Evolutionary conservation across 2,888 invertebrate species (phyloP).

Genomic region (Crossocerus cetratus): DNA sequence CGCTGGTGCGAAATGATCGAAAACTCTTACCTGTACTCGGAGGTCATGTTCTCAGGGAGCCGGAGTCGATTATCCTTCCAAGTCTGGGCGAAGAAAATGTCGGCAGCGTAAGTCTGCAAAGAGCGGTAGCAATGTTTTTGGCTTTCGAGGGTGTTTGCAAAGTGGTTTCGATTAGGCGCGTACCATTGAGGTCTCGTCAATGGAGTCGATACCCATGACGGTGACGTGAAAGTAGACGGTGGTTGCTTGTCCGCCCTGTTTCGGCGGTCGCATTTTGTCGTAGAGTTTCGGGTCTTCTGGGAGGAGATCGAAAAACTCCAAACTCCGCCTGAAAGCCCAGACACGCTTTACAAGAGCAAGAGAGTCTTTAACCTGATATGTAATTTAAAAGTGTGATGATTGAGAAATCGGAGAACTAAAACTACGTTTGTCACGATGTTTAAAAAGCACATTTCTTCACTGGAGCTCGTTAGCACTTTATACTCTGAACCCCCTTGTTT

Average conservation of each 20-base stretch:
- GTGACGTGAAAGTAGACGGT: conserved; percentile 94
- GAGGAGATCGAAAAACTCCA: conserved; percentile 89
- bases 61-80: conserved; percentile 94
- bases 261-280: conserved; percentile 96
- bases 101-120: conserved; percentile 90
- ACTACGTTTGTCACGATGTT: too few species aligned
- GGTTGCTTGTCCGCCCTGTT: conserved; percentile 92
- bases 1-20: background rate
- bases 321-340: conserved; percentile 80
- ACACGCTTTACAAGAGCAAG: too few species aligned
- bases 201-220: conserved; percentile 96
- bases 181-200: conserved; percentile 97
- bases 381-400: too few species aligned
- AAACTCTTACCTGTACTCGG: conserved; percentile 85
- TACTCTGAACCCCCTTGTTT: too few species aligned
- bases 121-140: conserved; percentile 12
- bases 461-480: too few species aligned
- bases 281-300: conserved; percentile 92
- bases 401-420: too few species aligned
- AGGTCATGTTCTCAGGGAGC: conserved; percentile 94
- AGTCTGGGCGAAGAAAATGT: conserved; percentile 95
- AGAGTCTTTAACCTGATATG: too few species aligned
- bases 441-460: too few species aligned
- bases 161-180: background rate
- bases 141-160: background rate